Base-by-base conservation (phyloP, 2,113 vertebrate genomes). In the Neotragus pygmaeus region DNA sequence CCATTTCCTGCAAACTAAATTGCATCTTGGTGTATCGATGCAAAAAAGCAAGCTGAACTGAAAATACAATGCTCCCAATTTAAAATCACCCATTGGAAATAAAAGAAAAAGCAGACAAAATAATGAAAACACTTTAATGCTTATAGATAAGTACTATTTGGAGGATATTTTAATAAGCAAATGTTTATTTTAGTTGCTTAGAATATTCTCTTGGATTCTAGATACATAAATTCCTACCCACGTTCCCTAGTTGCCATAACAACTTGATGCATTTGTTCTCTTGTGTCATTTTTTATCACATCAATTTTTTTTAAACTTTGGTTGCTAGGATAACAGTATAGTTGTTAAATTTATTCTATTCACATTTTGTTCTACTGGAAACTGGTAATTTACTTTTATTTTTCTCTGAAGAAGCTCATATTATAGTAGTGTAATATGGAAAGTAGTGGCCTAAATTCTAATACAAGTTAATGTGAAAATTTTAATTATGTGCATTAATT, bases 241-340 rank as follows among this genome's bases (percentile, higher is more conserved):
- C 98, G n/a, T 98, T 97, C 97, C 85, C 97, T 86, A 92, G 98
- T 98, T 99, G 97, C 99, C 98, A 98, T 99, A 99, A 99, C 99
- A 98, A 99, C 99, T 98, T 90, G 96, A 98, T 98, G 97, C 98
- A 98, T 98, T 98, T 98, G 96, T 98, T 98, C 98, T 97, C 97
- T 93, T 80, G 64, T 98, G 98, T 98, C 97, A 98, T 98, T 98
- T 98, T 98, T 98, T 98, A 98, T 98, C 98, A 96, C 98, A 97
- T 98, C 96, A 96, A 86, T 87, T 92, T 91, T 92, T 92, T 97
- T 95, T 49, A 39, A 83, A 95, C 91, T 94, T 97, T 92, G 78
- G 94, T 98, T 99, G 97, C 97, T 98, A 98, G 47, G 28, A 98
- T 98, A 99, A 97, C 92, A 86, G 49, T 94, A 95, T 96, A 97